Percentiles rank a stretch among this genome's conserved stretches.
Conservation (phyloP, 2,888 invertebrate species). For the Buathra laborator region DNA sequence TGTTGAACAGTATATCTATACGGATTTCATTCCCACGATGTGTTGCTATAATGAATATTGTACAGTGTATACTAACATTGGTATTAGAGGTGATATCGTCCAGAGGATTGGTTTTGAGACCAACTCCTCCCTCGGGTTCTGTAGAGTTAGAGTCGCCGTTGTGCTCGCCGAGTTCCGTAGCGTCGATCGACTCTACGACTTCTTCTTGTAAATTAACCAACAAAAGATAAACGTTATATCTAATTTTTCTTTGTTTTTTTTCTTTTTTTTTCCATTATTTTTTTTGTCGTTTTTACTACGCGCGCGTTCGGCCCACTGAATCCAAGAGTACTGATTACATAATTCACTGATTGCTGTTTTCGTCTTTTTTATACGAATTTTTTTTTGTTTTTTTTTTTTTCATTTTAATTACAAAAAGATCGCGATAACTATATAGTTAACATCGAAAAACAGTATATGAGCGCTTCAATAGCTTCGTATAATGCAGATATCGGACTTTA, state of each 20-base stretch:
- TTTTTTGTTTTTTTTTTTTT: background rate
- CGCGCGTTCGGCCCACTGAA: conserved; percentile 64
- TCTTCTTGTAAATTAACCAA: conserved; percentile 80
- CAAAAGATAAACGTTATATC: conserved; percentile 78
- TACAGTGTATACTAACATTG: conserved; percentile 81
- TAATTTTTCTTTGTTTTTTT: conserved; percentile 4
- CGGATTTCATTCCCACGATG: conserved; percentile 35
- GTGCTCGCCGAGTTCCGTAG: conserved; percentile 80
- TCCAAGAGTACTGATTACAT: conserved; percentile 59
- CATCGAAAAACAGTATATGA: too few species aligned
- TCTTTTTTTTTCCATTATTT: background rate
- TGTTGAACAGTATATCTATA: background rate
- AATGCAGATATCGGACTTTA: too few species aligned
- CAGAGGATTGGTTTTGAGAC: conserved; percentile 78
- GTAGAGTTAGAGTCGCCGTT: conserved; percentile 75
- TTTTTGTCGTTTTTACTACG: conserved; percentile 1
- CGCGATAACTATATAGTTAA: too few species aligned
- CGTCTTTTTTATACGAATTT: background rate
- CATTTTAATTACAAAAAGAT: background rate
- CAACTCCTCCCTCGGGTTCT: conserved; percentile 78
- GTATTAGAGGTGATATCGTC: conserved; percentile 79
- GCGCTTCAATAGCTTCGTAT: too few species aligned
- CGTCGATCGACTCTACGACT: conserved; percentile 82
- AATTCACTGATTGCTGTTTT: background rate
- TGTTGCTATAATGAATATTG: conserved; percentile 26